phyloP scores from a whole-genome alignment of 1,140 invertebrate species.

The Magallana ariakensis region DNA sequence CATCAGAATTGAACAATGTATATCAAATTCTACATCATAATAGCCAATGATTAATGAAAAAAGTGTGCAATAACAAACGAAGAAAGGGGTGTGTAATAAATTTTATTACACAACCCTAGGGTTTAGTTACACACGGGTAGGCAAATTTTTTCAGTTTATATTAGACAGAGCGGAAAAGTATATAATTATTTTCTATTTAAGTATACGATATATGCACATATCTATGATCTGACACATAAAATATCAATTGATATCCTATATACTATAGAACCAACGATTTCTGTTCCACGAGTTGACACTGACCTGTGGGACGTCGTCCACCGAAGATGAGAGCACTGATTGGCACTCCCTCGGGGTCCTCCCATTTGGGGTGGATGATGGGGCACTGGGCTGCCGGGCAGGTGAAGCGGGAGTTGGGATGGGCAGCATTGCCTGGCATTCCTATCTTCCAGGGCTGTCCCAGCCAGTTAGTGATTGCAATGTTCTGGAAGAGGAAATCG shows the following conservation, averaged over 20 bases:
- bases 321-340: conserved; percentile 98
- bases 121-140: too few species aligned
- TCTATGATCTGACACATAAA: too few species aligned
- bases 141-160: too few species aligned
- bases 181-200: too few species aligned
- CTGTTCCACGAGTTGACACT: neutral
- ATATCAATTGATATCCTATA: neutral
- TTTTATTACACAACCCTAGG: too few species aligned
- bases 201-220: too few species aligned
- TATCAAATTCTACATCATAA: too few species aligned
- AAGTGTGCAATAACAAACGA: too few species aligned
- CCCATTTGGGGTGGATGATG: conserved; percentile 92
- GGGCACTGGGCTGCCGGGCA: conserved; percentile 95
- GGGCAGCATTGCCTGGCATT: conserved; percentile 64
- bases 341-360: conserved; percentile 87
- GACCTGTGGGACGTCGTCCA: conserved; percentile 91
- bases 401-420: conserved; percentile 87
- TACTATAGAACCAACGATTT: neutral
- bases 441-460: conserved; percentile 81
- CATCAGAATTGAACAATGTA: too few species aligned
- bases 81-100: too few species aligned
- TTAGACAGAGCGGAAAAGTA: too few species aligned
- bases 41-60: too few species aligned
- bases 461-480: conserved; percentile 91
- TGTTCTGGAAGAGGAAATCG: conserved; percentile 71